These are phyloP conservation scores for Notiomystis cincta DNA, from an alignment of 2,113 vertebrate genomes.

Conservation along the genomic window DNA sequence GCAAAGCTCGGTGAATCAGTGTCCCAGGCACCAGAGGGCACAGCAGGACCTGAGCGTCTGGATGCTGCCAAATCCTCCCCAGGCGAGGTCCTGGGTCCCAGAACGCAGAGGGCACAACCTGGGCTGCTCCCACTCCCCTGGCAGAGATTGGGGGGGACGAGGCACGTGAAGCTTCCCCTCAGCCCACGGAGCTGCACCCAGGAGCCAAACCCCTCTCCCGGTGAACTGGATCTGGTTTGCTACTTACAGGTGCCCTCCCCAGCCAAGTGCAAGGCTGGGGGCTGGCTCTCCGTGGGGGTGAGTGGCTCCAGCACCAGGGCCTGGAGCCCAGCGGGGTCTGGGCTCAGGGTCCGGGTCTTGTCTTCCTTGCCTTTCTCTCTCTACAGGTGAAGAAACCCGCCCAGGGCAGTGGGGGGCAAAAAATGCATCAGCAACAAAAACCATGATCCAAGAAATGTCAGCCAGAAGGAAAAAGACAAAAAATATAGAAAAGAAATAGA, in stretches of 20 bases:
- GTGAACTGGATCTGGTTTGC: background rate
- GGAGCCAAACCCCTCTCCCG: background rate
- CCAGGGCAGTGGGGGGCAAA: conserved; percentile 42
- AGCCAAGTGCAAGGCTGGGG: conserved; percentile 77
- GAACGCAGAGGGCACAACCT: background rate
- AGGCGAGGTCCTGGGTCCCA: accelerated
- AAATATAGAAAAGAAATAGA: background rate
- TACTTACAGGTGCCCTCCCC: conserved; percentile 88
- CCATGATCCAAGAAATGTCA: background rate
- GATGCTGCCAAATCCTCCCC: background rate
- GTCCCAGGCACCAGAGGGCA: accelerated
- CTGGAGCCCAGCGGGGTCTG: conserved; percentile 73
- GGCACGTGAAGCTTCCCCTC: accelerated
- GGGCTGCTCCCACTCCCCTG: background rate
- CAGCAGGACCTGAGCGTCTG: background rate
- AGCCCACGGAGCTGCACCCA: background rate
- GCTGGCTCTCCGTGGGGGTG: conserved; percentile 78
- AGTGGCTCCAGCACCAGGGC: conserved; percentile 76
- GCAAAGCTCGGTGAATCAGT: background rate
- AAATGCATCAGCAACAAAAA: conserved; percentile 71
- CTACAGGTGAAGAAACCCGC: conserved; percentile 74
- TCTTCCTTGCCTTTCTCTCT: conserved; percentile 84
- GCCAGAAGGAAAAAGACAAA: background rate
- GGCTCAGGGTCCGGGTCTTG: conserved; percentile 66
- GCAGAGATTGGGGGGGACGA: accelerated